Conservation (phyloP, 2,888 invertebrate species). For the Schrankia costaestrigalis region DNA sequence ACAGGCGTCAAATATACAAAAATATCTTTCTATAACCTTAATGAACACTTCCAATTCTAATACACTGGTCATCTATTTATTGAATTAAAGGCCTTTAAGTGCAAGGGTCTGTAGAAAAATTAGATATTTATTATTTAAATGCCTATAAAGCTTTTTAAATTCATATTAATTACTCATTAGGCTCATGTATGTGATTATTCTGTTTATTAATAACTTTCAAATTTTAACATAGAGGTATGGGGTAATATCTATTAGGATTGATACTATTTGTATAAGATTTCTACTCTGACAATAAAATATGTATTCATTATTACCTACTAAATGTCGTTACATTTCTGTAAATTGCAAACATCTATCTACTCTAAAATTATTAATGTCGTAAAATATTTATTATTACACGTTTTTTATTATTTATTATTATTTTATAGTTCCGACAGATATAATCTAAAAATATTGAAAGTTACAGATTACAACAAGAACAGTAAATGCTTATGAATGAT, state of each 20-base stretch:
- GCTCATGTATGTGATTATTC: conserved; percentile 23
- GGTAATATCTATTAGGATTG: conserved; percentile 28
- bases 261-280: conserved; percentile 55
- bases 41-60: conserved; percentile 76
- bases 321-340: conserved; percentile 41
- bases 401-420: no score
- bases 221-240: no score
- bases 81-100: conserved; percentile 46
- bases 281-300: conserved; percentile 59
- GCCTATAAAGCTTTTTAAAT: conserved; percentile 31
- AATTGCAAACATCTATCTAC: conserved; percentile 69
- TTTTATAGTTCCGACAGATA: conserved; percentile 33
- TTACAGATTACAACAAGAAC: conserved; percentile 55
- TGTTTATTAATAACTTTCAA: no score
- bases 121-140: conserved; percentile 24
- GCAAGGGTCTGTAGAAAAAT: conserved; percentile 36
- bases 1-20: conserved; percentile 68
- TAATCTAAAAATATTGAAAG: conserved; percentile 32
- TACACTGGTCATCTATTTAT: conserved; percentile 65
- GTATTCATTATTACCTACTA: conserved; percentile 43
- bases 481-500: conserved; percentile 67
- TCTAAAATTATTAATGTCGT: conserved; percentile 44
- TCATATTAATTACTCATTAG: conserved; percentile 22
- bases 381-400: conserved; percentile 50
- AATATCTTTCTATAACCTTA: conserved; percentile 76